Conservation (phyloP, 2,888 invertebrate genomes). For the Aporophyla lueneburgensis region DNA sequence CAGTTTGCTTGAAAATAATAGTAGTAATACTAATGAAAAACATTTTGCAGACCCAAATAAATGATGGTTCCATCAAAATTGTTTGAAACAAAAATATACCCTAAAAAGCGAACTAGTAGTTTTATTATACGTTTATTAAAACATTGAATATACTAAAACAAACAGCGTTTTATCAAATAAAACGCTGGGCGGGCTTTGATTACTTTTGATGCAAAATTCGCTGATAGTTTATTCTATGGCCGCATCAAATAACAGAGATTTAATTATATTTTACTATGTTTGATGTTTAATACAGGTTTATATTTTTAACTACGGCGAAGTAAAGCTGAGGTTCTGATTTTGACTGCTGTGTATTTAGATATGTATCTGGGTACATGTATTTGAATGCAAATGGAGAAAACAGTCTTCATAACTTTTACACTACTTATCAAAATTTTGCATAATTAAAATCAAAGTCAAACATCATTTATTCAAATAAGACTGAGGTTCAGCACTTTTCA, state of each 20-base stretch:
- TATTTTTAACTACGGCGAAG: neutral
- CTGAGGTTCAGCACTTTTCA: too few relatives aligned
- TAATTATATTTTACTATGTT: neutral
- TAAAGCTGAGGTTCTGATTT: too few relatives aligned
- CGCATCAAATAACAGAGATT: neutral
- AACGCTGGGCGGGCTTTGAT: slow-evolving; percentile 23
- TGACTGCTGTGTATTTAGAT: too few relatives aligned
- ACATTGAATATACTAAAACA: neutral
- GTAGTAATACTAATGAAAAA: slow-evolving; percentile 3
- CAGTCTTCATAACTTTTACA: too few relatives aligned
- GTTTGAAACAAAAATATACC: slow-evolving; percentile 5
- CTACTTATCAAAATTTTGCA: too few relatives aligned
- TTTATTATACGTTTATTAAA: slow-evolving; percentile 5
- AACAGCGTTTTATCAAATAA: slow-evolving; percentile 12
- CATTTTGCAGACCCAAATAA: slow-evolving; percentile 5
- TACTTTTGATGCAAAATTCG: slow-evolving; percentile 7
- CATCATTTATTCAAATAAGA: too few relatives aligned
- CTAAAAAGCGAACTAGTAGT: neutral
- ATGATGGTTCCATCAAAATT: slow-evolving; percentile 10
- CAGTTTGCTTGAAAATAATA: too few relatives aligned
- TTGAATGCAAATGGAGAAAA: too few relatives aligned
- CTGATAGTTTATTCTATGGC: neutral
- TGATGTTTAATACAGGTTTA: neutral
- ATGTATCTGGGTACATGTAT: too few relatives aligned
- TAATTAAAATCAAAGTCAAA: too few relatives aligned